phyloP scores from a whole-genome alignment of 2,888 invertebrate genomes.

The Quadroppia sp. region DNA sequence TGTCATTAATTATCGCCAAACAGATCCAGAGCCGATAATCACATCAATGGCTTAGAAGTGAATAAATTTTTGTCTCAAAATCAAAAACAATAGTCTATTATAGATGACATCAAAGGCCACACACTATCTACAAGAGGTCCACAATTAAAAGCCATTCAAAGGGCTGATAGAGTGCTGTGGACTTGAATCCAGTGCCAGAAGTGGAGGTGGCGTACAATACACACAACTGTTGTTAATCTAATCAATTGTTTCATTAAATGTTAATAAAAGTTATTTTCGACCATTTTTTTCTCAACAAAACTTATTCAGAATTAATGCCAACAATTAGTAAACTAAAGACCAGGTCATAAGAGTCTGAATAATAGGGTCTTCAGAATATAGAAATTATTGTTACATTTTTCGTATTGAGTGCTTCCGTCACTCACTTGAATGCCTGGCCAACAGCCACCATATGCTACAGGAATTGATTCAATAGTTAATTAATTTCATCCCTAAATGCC shows the following conservation, averaged over 20 bases:
- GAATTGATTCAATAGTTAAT: not conserved
- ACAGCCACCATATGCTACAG: not conserved
- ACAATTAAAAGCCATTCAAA: too few relatives aligned
- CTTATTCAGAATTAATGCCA: not conserved
- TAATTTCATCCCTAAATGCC: not conserved
- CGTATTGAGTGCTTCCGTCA: slow-evolving; percentile 3
- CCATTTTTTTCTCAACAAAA: too few relatives aligned
- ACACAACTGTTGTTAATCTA: not conserved
- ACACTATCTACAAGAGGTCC: too few relatives aligned
- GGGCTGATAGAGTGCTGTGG: not conserved
- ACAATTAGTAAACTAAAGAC: not conserved
- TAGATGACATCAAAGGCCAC: too few relatives aligned
- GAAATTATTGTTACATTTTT: not conserved
- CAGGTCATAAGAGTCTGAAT: not conserved
- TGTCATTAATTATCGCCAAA: not conserved
- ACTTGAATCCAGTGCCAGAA: not conserved
- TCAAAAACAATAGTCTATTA: not conserved
- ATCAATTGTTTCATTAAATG: not conserved
- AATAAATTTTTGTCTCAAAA: not conserved
- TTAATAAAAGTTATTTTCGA: not conserved
- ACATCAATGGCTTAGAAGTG: not conserved
- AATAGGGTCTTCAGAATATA: not conserved
- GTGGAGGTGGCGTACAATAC: not conserved
- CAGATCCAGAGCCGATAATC: not conserved
- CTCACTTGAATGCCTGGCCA: not conserved